Conservation (phyloP, 2,888 invertebrate genomes). For the Carpatolechia fugitivella region DNA sequence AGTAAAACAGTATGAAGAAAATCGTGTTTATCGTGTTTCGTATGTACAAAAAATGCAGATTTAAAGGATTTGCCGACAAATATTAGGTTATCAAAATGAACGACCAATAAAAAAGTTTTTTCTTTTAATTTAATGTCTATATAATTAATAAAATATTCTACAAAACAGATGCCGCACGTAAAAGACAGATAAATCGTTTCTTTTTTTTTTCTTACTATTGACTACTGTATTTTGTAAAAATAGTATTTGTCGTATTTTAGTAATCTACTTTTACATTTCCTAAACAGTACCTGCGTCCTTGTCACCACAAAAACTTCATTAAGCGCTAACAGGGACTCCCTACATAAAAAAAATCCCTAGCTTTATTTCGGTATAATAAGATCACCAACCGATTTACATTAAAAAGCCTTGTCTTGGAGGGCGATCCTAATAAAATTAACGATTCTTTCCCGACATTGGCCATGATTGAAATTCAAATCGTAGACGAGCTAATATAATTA, state of each 20-base stretch:
- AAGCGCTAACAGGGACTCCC: neutral
- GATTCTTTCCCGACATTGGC: constrained; percentile 47
- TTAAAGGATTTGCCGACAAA: too few relatives aligned
- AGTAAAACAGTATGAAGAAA: neutral
- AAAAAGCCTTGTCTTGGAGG: constrained; percentile 43
- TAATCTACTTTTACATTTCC: too few relatives aligned
- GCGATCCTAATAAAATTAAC: constrained; percentile 67
- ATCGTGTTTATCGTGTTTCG: neutral
- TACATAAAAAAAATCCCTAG: constrained; percentile 52
- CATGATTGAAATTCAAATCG: constrained; percentile 74
- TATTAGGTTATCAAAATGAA: too few relatives aligned
- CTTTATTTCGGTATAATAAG: constrained; percentile 32
- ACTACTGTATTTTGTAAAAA: too few relatives aligned
- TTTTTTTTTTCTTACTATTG: too few relatives aligned
- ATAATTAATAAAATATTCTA: too few relatives aligned
- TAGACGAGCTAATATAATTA: constrained; percentile 70
- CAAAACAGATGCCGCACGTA: too few relatives aligned
- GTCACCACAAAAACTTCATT: neutral
- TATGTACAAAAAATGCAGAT: too few relatives aligned
- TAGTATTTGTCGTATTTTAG: too few relatives aligned
- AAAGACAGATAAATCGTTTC: too few relatives aligned
- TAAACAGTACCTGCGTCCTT: neutral
- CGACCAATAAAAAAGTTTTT: too few relatives aligned
- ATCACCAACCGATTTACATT: constrained; percentile 55
- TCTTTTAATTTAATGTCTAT: too few relatives aligned